Evolutionary conservation across 2,888 invertebrate genomes (phyloP), one percentile per base, ranked within the genome.

Genomic region (Synergus itoensis): DNA sequence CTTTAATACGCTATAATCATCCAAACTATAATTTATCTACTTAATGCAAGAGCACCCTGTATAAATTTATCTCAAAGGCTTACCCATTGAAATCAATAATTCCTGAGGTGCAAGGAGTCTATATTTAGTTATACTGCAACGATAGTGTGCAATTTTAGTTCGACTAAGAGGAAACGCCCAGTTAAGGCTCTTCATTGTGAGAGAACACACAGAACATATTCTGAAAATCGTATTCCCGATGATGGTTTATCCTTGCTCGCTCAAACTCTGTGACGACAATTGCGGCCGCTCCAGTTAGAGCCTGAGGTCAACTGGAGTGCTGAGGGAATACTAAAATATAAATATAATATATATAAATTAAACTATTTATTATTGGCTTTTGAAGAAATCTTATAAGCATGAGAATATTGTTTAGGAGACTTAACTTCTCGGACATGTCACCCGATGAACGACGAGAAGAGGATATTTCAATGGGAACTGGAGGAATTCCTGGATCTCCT

Each of bases 391-490:
- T 40, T 73, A 0, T n/a, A 40, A 36, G 36, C n/a, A 36, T 73
- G n/a, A 53, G 28, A 36, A 53, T 73, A 53, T 78, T 77, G n/a
- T 73, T 76, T 82, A 91, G 91, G 67, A 89, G 88, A 84, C 85
- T 91, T 14, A 91, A 91, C 78, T 91, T 91, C 81, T 91, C 91
- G 57, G 91, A 91, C 75, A 85, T 88, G 36, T 91, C 91, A 36
- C 89, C 89, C 5, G 91, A 91, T 73, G 87, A 89, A 57, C 89
- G 89, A 80, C 86, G 88, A 77, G 83, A 83, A 36, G 90, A 91
- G 21, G 90, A 91, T 28, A 83, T 86, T 76, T 86, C 88, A 18
- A 79, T 86, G 4, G 87, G 86, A 77, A 86, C 88, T 77, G 86
- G 89, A 41, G 90, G 89, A 12, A 89, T 90, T 76, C 90, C 91